phyloP scores from a whole-genome alignment of 2,113 vertebrate genomes.

The Odocoileus virginianus region DNA sequence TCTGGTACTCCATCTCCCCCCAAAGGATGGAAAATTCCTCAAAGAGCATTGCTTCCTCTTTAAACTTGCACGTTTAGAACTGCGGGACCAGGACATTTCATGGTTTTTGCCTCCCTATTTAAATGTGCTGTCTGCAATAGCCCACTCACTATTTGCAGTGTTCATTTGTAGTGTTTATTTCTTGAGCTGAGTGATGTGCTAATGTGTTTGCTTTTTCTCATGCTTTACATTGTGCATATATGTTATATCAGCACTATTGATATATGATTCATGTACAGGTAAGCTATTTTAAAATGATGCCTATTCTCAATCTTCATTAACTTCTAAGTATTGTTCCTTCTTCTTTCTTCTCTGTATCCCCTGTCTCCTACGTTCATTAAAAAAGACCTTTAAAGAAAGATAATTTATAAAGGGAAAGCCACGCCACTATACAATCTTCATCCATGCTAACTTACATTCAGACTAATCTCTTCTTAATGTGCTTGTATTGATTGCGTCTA shows the following conservation, averaged over 20 bases:
- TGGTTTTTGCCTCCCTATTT: not conserved
- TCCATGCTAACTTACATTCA: not conserved
- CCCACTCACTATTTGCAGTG: not conserved
- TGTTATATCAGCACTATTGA: not conserved
- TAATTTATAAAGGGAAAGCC: not conserved
- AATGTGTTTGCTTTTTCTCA: not conserved
- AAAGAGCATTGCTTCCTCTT: not conserved
- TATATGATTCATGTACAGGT: not conserved
- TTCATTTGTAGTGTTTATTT: not conserved
- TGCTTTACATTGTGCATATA: not conserved
- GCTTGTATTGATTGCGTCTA: not conserved
- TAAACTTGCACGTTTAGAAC: not conserved
- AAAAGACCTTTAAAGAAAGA: not conserved
- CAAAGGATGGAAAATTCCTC: not conserved
- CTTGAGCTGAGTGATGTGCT: not conserved
- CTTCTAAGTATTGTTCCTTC: not conserved
- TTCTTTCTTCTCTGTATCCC: not conserved
- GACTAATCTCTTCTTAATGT: not conserved
- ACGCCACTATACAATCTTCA: not conserved
- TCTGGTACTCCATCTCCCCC: not conserved
- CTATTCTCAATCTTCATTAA: not conserved
- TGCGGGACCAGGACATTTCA: not conserved
- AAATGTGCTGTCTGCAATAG: not conserved
- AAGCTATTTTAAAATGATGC: not conserved
- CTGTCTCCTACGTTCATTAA: not conserved